Evolutionary conservation across 2,888 invertebrate genomes (phyloP), one percentile per base, ranked within the genome.

Genomic region (Malachius bipustulatus): DNA sequence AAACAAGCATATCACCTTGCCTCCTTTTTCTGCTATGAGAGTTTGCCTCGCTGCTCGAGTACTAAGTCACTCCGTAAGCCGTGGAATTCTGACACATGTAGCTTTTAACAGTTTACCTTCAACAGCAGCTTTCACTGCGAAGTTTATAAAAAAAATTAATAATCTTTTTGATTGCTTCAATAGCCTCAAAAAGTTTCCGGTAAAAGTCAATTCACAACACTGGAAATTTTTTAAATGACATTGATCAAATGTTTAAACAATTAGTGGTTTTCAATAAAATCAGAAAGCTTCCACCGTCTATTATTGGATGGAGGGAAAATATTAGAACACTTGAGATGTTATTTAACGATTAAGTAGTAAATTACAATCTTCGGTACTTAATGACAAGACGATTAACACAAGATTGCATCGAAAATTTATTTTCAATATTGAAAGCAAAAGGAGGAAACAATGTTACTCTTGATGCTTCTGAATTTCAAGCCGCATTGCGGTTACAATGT

Each of bases 381-480:
- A 19, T 19, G 24, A 19, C 24, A 19, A 19, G 24, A 19, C 24
- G 24, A 19, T 19, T 19, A 19, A 19, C 24, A 8, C n/a, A 19
- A 19, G n/a, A n/a, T n/a, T 19, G 24, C 24, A 19, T 19, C 6
- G 24, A 19, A 19, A 19, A 19, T n/a, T n/a, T 19, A 19, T 19
- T 19, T 19, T 19, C 24, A 8, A 8, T 19, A 19, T 19, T 19
- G 24, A 19, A 19, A 19, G 24, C 24, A 19, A 19, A 19, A 19
- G 24, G 24, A 19, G 24, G n/a, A 19, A 19, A 19, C 24, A 19
- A n/a, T 19, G 24, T 19, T 19, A 19, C 24, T 19, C 24, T n/a
- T n/a, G 24, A 19, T 19, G 24, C 24, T 19, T 19, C 24, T 19
- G 6, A 19, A 19, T 19, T 19, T 19, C 24, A 6, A 19, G 24